Conservation (phyloP, 2,888 invertebrate genomes). For the Phragmatobia fuliginosa region DNA sequence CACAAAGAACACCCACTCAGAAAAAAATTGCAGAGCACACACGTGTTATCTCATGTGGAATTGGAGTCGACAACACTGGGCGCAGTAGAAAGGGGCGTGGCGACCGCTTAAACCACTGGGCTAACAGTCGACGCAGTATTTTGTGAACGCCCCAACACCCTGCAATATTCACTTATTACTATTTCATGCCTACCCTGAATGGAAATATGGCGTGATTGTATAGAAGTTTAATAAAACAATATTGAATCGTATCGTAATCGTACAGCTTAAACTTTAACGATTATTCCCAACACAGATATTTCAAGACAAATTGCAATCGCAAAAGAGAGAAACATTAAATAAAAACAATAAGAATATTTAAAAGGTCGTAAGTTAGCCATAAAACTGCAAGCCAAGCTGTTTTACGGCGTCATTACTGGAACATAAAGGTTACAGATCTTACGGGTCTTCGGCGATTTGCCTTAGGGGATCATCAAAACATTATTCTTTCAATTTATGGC, state of each 20-base stretch:
- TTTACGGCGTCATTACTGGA: constrained; percentile 42
- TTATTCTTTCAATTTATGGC: constrained; percentile 6
- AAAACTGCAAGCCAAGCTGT: constrained; percentile 32
- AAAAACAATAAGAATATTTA: constrained; percentile 39
- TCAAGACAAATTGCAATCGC: constrained; percentile 21
- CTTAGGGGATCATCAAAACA: constrained; percentile 27
- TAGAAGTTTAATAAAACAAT: too few relatives aligned
- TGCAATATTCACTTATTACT: too few relatives aligned
- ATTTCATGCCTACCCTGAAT: too few relatives aligned
- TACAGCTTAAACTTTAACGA: not conserved
- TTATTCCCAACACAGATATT: constrained; percentile 3
- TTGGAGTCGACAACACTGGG: too few relatives aligned
- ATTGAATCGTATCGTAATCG: not conserved
- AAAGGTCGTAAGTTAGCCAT: constrained; percentile 35
- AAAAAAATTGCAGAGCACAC: too few relatives aligned
- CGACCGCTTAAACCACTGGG: too few relatives aligned
- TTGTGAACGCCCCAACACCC: too few relatives aligned
- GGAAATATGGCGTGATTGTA: too few relatives aligned
- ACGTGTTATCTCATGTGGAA: too few relatives aligned
- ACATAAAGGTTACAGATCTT: constrained; percentile 40
- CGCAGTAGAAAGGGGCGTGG: too few relatives aligned
- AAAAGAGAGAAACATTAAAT: constrained; percentile 26
- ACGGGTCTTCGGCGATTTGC: constrained; percentile 23
- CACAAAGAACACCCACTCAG: too few relatives aligned
- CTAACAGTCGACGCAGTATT: too few relatives aligned